Base-by-base conservation (phyloP, 2,113 vertebrate genomes). In the Chroicocephalus ridibundus region DNA sequence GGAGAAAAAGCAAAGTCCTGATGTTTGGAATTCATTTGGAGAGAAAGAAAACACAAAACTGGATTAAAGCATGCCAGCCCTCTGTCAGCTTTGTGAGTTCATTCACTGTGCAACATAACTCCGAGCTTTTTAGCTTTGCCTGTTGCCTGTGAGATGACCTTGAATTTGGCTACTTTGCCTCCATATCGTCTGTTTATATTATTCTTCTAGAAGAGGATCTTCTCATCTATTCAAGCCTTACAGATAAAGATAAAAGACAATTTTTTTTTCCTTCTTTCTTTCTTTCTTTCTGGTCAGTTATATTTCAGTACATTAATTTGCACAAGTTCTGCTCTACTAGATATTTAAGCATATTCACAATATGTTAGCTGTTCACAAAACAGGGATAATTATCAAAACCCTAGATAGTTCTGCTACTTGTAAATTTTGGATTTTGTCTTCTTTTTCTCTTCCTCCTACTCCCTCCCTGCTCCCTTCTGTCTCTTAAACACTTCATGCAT, bases 101-200 rank as follows among this genome's bases (percentile, higher is more conserved):
- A 64, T 82, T 44, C 52, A 27, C 60, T 52, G 38, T 52, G 81
- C 46, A 94, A 51, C 32, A 27, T 79, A 80, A 87, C 69, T 81
- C 80, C 3, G 3, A 82, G 58, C 26, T 74, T 92, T 90, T 72
- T 64, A 66, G 54, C 58, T 95, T 70, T 82, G 19, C 32, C 21
- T 69, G n/a, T 80, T 93, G 93, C 66, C 58, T 86, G 29, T 78
- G 68, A 94, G 71, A 94, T 93, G 85, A 94, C 79, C 78, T 94
- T 82, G 66, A 80, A 31, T 15, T 61, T 74, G 32, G 49, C 40
- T 82, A 29, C 60, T 95, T 85, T 89, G 83, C 80, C 69, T 91
- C 29, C 42, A 47, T 15, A 65, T 54, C 0, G 0, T 38, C 60
- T 75, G 42, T 74, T 57, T 68, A 5, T 44, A 42, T 76, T 82